Conservation (phyloP, 2,888 invertebrate species). For the Aphodius sticticus region DNA sequence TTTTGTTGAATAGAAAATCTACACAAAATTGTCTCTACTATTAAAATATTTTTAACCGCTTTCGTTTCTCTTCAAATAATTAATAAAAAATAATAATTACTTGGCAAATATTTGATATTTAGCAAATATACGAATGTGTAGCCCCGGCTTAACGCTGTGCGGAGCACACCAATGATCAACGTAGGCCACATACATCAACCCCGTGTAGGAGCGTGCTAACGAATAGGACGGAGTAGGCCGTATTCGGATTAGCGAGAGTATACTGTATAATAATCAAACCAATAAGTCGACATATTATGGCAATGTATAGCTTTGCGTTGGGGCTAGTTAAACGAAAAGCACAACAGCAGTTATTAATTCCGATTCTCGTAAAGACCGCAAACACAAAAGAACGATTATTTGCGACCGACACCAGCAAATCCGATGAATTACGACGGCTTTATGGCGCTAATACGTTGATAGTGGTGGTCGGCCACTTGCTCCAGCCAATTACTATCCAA, state of each 20-base stretch:
- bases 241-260: neutral
- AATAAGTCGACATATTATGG: neutral
- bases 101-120: too few species aligned
- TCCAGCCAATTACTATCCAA: neutral
- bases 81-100: too few species aligned
- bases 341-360: slow-evolving; percentile 4
- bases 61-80: too few species aligned
- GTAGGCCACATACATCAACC: too few species aligned
- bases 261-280: neutral
- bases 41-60: too few species aligned
- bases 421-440: slow-evolving; percentile 4
- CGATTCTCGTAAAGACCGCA: neutral
- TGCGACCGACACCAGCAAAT: neutral
- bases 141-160: too few species aligned
- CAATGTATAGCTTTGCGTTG: neutral
- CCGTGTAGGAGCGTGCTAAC: too few species aligned
- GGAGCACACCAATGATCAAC: too few species aligned
- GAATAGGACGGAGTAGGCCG: too few species aligned
- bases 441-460: slow-evolving; percentile 4
- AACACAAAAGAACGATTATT: neutral
- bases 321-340: neutral
- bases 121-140: too few species aligned
- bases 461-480: neutral
- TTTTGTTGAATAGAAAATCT: too few species aligned
- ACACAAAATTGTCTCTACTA: too few species aligned